Base-by-base conservation (phyloP, 2,888 invertebrate genomes). In the Criorhina ranunculi region DNA sequence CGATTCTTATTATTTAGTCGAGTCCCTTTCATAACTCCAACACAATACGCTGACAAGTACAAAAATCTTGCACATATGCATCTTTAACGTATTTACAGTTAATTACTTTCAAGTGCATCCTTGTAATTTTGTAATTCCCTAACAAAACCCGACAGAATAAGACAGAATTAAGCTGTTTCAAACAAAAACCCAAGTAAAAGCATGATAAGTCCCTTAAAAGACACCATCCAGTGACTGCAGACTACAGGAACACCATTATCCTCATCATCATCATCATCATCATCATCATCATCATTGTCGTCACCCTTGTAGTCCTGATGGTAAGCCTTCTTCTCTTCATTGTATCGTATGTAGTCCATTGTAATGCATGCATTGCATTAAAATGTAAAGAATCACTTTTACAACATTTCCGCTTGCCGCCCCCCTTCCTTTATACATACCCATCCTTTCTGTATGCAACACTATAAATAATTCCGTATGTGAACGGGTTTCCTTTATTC, bases 321-420 rank as follows among this genome's bases (percentile, higher is more conserved):
- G n/a, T 15, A 35, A 15, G 42, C 37, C 44, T 17, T 44, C 44
- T 17, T 78, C 7, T 59, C 12, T 64, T 24, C 53, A 53, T 33
- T 55, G 42, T 42, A 77, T 62, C 53, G 9, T 62, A 4, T 42
- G 64, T 57, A 66, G 73, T 73, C 57, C 73, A 46, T 76, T 73
- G 69, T 79, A 79, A 85, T 85, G 79, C 75, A 79, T 85, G 85
- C 85, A 79, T 66, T 85, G 75, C 85, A 85, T 85, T 79, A 76
- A 85, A 79, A 79, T 85, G 75, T 85, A 85, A 85, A 85, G 85
- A 85, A 85, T 85, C 85, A 85, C 85, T 85, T 79, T 79, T 79
- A 85, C 75, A 85, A 85, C 85, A 75, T 85, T 85, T 85, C 85
- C 85, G 85, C 15, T 40, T 11, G 2, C 35, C 12, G 8, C 55